Evolutionary conservation across 2,113 vertebrate genomes (phyloP).

Genomic region (Pygoscelis adeliae): DNA sequence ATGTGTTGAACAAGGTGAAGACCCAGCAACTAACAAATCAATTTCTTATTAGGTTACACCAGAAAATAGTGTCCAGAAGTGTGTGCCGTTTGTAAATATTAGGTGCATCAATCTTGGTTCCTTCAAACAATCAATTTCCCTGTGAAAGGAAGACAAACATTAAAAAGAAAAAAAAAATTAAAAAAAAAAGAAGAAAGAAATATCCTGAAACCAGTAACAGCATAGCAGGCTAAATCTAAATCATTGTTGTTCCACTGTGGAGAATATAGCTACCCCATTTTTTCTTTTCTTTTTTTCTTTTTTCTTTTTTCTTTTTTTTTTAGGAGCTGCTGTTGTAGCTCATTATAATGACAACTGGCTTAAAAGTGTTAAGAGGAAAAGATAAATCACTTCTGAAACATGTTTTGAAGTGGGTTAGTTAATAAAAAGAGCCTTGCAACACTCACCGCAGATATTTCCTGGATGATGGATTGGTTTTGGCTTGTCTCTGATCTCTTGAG

Average conservation of each 20-base stretch:
- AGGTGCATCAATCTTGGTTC: constrained; percentile 40
- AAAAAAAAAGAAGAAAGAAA: neutral
- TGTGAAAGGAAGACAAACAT: constrained; percentile 10
- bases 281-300: neutral
- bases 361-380: neutral
- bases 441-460: neutral
- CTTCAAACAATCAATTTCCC: constrained; percentile 48
- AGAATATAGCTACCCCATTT: neutral
- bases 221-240: neutral
- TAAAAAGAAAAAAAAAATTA: neutral
- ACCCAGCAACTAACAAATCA: constrained; percentile 26
- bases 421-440: neutral
- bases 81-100: constrained; percentile 17
- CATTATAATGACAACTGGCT: neutral
- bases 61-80: constrained; percentile 44
- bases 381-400: neutral
- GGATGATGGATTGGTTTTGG: neutral
- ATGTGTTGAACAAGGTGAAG: neutral
- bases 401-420: neutral
- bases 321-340: neutral
- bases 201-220: neutral
- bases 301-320: neutral
- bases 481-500: neutral
- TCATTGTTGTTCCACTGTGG: neutral
- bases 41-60: constrained; percentile 54